Evolutionary conservation across 2,888 invertebrate species (phyloP), one percentile per base, ranked within the genome.

Genomic region (Gnatocerus cornutus): DNA sequence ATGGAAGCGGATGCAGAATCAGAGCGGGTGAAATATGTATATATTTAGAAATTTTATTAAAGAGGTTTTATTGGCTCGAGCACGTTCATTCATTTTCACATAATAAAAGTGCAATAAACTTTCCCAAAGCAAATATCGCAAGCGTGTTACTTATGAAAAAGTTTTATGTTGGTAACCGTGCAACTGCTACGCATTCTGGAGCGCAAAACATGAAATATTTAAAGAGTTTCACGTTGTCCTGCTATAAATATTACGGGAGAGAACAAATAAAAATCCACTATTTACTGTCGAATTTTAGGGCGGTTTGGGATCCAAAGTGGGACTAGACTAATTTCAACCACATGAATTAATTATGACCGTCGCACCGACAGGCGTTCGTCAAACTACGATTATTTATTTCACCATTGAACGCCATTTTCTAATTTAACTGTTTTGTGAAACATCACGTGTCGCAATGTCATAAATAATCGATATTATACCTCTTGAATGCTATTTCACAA

Each of bases 31-130:
- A 59, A 59, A 59, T 59, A 59, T 66, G 50, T 59, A 45, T 59
- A 59, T 59, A 59, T 59, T 59, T 59, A 59, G 59, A 59, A 52
- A 45, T 69, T 69, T 59, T 58, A 61, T 61, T 59, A 58, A 65
- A 66, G 53, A 53, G 21, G 48, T 67, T 69, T 65, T 70, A 70
- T 70, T 68, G 46, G 48, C 33, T 67, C 58, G 50, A 52, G 46
- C 64, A 67, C 59, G 64, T 64, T 68, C 68, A 63, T 68, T 71
- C 68, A 71, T 71, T 71, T 70, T 66, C 67, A 70, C 66, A 70
- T 70, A 66, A 70, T 70, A 70, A 70, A 71, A 63, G 58, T 71
- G 59, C 67, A 67, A 68, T 71, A 71, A 71, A 67, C 59, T 64
- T 59, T 33, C 29, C 59, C 39, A 69, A 69, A 69, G 65, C 69